Evolutionary conservation across 2,113 vertebrate species (phyloP), one percentile per base, ranked within the genome.

Genomic region (Saimiri boliviensis): DNA sequence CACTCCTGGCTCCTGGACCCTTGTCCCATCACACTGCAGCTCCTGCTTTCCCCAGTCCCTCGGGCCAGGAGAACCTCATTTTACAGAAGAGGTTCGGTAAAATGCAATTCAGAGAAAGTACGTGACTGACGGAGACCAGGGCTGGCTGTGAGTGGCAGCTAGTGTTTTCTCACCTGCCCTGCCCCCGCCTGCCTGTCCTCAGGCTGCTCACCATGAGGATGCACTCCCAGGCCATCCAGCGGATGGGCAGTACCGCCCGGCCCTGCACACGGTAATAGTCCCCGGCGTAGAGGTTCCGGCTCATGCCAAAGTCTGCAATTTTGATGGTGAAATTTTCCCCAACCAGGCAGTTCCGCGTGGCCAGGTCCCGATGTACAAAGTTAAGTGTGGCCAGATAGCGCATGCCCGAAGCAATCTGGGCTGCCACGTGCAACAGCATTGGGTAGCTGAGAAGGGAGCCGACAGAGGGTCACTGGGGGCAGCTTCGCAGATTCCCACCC

Each of bases 181-280:
- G 49, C 49, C 13, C 0, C 47, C 11, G 25, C 47, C 40, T 0
- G 0, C 56, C 66, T 32, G n/a, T 5, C 35, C 32, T 12, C 1
- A 0, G 37, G 40, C 19, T 5, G 16, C 98, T 99, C 93, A 99
- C 99, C 99, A 99, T 99, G 45, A 99, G 99, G 94, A 99, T 99
- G 93, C 99, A 99, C 97, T 99, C 99, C 99, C 99, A 99, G 90
- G 99, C 99, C 99, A 99, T 99, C 99, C 99, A 99, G 85, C 99
- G 99, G 73, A 99, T 99, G 0, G 99, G 99, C 95, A 99, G 99
- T 98, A 99, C 99, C 0, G 99, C 99, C 12, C 99, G 97, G 89
- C 99, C 99, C 97, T 99, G 99, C 96, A 99, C 99, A 12, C 99
- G 99, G 97, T 99, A 99, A 96, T 99, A 99, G 86, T 99, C 99